These are phyloP conservation scores for Patagioenas fasciata DNA, from an alignment of 2,113 vertebrate species.

Conservation along the genomic window DNA sequence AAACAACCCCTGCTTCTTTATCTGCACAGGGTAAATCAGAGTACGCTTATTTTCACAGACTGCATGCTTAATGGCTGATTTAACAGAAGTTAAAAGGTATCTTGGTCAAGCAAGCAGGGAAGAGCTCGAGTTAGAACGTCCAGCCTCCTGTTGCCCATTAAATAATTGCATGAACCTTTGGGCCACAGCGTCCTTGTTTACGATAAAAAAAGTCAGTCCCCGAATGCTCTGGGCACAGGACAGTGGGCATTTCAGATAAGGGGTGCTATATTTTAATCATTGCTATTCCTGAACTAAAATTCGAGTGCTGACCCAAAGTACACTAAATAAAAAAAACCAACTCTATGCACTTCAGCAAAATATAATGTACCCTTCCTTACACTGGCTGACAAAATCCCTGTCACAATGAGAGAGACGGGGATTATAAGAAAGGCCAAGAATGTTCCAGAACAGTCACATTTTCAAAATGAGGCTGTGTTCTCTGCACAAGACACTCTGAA, in stretches of 20 bases:
- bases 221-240: neutral
- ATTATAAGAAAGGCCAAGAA: neutral
- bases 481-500: neutral
- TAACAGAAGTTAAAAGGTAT: neutral
- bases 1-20: neutral
- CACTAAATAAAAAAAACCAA: neutral
- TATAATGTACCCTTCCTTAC: rapidly evolving
- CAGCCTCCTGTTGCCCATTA: neutral
- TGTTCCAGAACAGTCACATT: neutral
- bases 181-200: neutral
- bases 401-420: rapidly evolving
- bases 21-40: neutral
- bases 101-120: neutral
- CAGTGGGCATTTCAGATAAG: neutral
- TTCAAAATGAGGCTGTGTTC: neutral
- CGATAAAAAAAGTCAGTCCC: neutral
- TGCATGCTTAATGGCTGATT: neutral
- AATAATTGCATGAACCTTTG: neutral
- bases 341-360: neutral
- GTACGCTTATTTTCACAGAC: neutral
- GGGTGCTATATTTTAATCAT: neutral
- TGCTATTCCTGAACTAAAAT: neutral
- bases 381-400: neutral
- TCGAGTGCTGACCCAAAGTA: neutral
- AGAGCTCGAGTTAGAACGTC: neutral